A percentile compares a stretch with the other conserved stretches of the same genome.
Evolutionary conservation across 2,888 invertebrate species (phyloP).

Genomic region (Tortricodes alternella): DNA sequence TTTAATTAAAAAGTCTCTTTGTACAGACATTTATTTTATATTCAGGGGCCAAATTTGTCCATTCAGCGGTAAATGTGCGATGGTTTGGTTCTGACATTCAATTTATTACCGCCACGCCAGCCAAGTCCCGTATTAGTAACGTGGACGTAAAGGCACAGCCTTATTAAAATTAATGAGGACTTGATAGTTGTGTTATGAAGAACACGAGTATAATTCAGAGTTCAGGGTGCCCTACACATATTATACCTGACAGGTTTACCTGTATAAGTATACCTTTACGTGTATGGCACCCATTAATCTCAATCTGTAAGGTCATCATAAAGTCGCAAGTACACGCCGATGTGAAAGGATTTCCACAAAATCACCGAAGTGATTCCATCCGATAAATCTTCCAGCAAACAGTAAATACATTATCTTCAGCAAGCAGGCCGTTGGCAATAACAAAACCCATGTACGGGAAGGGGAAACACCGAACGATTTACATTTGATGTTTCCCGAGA

Average conservation of each 20-base stretch:
- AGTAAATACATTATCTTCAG: slow-evolving; percentile 9
- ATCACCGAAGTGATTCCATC: not conserved
- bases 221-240: no score
- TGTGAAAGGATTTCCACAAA: not conserved
- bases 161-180: slow-evolving; percentile 32
- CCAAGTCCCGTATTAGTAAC: slow-evolving; percentile 3
- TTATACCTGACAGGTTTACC: no score
- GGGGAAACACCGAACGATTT: slow-evolving; percentile 18
- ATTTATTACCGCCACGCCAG: slow-evolving; percentile 42
- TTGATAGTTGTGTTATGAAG: slow-evolving; percentile 17
- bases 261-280: no score
- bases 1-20: slow-evolving; percentile 23
- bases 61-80: slow-evolving; percentile 24
- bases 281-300: no score
- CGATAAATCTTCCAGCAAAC: slow-evolving; percentile 11
- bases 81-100: slow-evolving; percentile 37
- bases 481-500: slow-evolving; percentile 25
- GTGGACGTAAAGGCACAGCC: slow-evolving; percentile 1
- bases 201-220: no score
- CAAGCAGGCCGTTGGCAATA: slow-evolving; percentile 11
- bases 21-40: slow-evolving; percentile 12
- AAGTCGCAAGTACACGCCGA: not conserved
- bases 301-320: no score
- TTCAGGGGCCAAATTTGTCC: slow-evolving; percentile 22
- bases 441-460: slow-evolving; percentile 1